Evolutionary conservation across 1,140 invertebrate genomes (phyloP).

Genomic region (Octopus sinensis): DNA sequence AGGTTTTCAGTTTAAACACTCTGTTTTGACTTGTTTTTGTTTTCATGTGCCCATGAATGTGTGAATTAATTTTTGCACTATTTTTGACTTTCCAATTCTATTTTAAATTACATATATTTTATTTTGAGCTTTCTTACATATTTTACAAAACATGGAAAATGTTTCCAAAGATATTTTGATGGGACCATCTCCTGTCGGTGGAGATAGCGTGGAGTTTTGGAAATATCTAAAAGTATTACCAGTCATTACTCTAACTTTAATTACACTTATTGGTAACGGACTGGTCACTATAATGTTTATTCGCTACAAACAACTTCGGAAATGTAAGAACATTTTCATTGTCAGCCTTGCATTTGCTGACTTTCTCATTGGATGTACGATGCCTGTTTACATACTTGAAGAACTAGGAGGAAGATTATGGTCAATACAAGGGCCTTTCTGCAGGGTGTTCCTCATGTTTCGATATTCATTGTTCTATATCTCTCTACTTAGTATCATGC

Average conservation of each 20-base stretch:
- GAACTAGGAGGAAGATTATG: constrained; percentile 27
- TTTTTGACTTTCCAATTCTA: too few relatives aligned
- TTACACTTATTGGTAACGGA: constrained; percentile 42
- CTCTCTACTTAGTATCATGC: constrained; percentile 43
- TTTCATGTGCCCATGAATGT: too few relatives aligned
- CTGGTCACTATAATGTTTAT: constrained; percentile 42
- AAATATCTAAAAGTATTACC: constrained; percentile 35
- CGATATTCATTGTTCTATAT: constrained; percentile 43
- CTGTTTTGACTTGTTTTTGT: too few relatives aligned
- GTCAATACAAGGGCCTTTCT: constrained; percentile 27
- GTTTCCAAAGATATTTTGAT: too few relatives aligned
- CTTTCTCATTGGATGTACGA: constrained; percentile 40
- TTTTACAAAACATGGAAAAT: too few relatives aligned
- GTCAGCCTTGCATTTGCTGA: constrained; percentile 45
- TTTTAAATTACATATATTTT: too few relatives aligned
- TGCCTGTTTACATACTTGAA: constrained; percentile 40
- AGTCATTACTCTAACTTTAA: constrained; percentile 32
- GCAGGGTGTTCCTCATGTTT: constrained; percentile 37
- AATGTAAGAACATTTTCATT: constrained; percentile 47
- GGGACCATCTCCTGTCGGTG: too few relatives aligned
- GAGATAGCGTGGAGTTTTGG: background rate
- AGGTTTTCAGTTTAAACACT: too few relatives aligned
- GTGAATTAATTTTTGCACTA: too few relatives aligned
- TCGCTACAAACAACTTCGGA: constrained; percentile 33
- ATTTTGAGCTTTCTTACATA: too few relatives aligned